phyloP scores from a whole-genome alignment of 2,888 invertebrate species.

The Xylocampa areola region DNA sequence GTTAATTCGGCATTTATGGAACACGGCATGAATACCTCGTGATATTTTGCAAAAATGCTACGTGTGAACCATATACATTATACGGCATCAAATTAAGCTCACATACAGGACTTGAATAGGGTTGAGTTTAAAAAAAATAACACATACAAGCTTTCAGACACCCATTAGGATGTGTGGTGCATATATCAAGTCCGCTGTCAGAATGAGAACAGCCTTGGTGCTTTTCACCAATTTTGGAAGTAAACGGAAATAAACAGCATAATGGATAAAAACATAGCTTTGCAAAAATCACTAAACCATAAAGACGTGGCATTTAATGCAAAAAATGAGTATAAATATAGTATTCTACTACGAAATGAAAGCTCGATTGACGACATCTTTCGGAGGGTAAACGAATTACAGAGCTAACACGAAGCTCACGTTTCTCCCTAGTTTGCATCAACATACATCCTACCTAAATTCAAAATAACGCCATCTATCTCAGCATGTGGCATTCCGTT shows the following conservation, averaged over 20 bases:
- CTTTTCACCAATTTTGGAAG: constrained; percentile 8
- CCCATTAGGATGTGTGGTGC: constrained; percentile 55
- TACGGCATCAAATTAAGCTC: constrained; percentile 75
- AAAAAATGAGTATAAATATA: background rate
- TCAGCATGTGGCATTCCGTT: constrained; percentile 7
- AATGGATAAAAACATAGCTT: background rate
- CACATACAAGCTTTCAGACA: constrained; percentile 55
- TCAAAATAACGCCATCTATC: constrained; percentile 61
- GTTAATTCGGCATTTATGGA: constrained; percentile 78
- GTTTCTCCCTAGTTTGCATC: constrained; percentile 13
- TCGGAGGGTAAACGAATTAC: constrained; percentile 57
- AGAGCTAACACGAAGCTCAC: constrained; percentile 7
- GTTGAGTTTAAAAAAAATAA: constrained; percentile 64
- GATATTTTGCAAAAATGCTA: constrained; percentile 73
- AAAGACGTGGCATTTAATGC: no score
- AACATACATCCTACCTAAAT: constrained; percentile 7
- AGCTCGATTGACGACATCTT: constrained; percentile 63
- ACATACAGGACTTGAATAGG: constrained; percentile 61
- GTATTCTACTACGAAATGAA: background rate
- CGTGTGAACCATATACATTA: constrained; percentile 67
- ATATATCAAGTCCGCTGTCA: constrained; percentile 49
- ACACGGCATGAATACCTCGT: constrained; percentile 65
- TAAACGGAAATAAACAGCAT: background rate
- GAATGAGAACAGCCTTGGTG: constrained; percentile 22
- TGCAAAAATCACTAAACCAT: background rate